phyloP scores from a whole-genome alignment of 2,113 vertebrate genomes.

The Hucho hucho region DNA sequence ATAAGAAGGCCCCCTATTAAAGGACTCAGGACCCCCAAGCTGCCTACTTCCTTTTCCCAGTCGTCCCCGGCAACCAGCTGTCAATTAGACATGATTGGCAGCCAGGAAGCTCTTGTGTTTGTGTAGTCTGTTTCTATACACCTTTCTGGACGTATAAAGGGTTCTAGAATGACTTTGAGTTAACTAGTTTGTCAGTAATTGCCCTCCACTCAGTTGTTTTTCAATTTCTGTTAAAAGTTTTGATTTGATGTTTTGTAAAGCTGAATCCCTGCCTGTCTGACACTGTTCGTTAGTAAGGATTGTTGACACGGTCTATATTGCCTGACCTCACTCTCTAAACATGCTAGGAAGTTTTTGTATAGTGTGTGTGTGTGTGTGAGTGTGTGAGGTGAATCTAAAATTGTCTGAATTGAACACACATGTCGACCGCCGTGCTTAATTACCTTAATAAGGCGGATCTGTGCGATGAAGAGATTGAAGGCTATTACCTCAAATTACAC shows the following conservation, averaged over 20 bases:
- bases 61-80: slow-evolving; percentile 25
- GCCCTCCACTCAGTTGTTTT: background rate
- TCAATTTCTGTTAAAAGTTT: background rate
- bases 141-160: slow-evolving; percentile 24
- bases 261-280: background rate
- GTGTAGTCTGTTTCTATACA: slow-evolving; percentile 48
- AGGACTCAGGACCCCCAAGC: slow-evolving; percentile 5
- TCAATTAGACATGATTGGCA: slow-evolving; percentile 53
- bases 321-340: background rate
- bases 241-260: background rate
- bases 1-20: slow-evolving; percentile 17
- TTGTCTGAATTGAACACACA: background rate
- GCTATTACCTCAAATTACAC: background rate
- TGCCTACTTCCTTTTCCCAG: slow-evolving; percentile 18
- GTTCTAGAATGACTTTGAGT: background rate
- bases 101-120: slow-evolving; percentile 45
- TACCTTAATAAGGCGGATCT: background rate
- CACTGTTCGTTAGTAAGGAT: background rate
- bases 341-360: background rate
- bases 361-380: slow-evolving; percentile 3
- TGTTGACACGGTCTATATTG: background rate
- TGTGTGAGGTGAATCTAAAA: background rate
- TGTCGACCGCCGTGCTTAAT: background rate
- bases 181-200: no score
- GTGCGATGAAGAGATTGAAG: background rate